Conservation (phyloP, 2,797 vertebrate species). For the Thalassophryne amazonica region DNA sequence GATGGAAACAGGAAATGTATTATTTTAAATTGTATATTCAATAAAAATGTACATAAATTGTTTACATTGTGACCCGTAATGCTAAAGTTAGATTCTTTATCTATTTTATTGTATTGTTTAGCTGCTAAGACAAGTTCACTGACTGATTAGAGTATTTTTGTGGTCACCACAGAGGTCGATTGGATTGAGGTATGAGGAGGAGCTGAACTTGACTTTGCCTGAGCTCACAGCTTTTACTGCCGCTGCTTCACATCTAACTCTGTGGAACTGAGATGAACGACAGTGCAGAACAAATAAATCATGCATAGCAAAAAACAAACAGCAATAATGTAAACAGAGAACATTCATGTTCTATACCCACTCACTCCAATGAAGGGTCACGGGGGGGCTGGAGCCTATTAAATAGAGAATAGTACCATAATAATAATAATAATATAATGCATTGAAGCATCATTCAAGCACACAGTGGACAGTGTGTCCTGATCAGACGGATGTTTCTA, state of each 20-base stretch:
- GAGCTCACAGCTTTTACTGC: not conserved
- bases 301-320: not conserved
- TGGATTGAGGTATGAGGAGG: not conserved
- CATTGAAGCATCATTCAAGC: too few relatives aligned
- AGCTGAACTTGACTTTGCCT: conserved; percentile 28
- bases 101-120: too few relatives aligned
- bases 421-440: too few relatives aligned
- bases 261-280: not conserved
- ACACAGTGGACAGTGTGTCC: conserved; percentile 10
- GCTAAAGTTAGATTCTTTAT: not conserved
- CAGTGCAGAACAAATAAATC: not conserved
- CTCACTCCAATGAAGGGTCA: too few relatives aligned
- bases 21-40: conserved; percentile 35
- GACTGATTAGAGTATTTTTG: too few relatives aligned
- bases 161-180: not conserved
- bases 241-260: not conserved
- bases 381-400: too few relatives aligned
- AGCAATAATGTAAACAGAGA: too few relatives aligned
- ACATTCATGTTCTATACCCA: too few relatives aligned
- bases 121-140: too few relatives aligned
- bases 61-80: too few relatives aligned
- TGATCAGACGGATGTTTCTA: conserved; percentile 35
- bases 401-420: too few relatives aligned
- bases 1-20: conserved; percentile 14
- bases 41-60: too few relatives aligned